Evolutionary conservation across 2,797 vertebrate genomes (phyloP), one percentile per base, ranked within the genome.

Genomic region (Remorina albescens): DNA sequence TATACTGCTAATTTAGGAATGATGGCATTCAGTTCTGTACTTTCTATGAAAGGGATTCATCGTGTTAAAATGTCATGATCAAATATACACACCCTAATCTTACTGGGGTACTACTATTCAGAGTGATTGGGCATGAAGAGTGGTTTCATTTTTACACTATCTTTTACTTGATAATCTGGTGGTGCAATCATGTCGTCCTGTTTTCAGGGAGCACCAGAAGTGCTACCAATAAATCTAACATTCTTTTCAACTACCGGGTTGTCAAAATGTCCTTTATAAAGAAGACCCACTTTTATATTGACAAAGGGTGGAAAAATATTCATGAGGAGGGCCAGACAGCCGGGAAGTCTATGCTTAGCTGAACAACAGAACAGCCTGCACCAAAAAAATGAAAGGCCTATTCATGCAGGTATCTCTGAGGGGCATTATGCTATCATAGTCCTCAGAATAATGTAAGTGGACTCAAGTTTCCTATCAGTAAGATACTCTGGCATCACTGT

Each of bases 231-330:
- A 63, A 41, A 73, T 64, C 11, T 6, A 39, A 61, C 1, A 8
- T 63, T 74, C 6, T 46, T 77, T 79, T 64, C 32, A 57, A 65
- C n/a, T 63, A 62, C 44, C 66, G 44, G 23, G 30, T 57, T 83
- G 75, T 62, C 12, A 59, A 63, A 36, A 62, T 32, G 6, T 36
- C 6, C 50, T 61, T 76, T 55, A 32, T 15, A 21, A 74, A 71
- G 44, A 63, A 67, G 41, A 32, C 1, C n/a, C 12, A 36, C 47
- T 71, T 74, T 66, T 30, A 70, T 37, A 26, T 8, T 37, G 13
- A 13, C 16, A 47, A 10, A 10, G 32, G 57, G 74, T 42, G 37
- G 19, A 75, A 78, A 67, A 66, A n/a, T 42, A 79, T 68, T 66
- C 53, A 66, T 36, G 25, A 61, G 50, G 25, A 47, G 63, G 10